These are phyloP conservation scores for Catharus bicknelli DNA, from an alignment of 2,113 vertebrate species.

Conservation along the genomic window DNA sequence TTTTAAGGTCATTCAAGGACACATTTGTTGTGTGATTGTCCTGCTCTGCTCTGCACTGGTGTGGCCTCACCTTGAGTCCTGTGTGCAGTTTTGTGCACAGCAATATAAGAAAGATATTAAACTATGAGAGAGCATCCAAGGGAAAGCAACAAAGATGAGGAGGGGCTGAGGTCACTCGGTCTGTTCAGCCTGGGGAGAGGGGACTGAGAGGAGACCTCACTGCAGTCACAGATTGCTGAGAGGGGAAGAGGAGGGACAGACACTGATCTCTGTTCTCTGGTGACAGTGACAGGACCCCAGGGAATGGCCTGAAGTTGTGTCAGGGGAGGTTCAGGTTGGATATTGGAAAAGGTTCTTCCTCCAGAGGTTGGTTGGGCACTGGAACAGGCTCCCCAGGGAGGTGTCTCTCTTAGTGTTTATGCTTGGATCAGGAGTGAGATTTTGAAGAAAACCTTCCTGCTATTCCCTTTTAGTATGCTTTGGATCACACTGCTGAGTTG, in stretches of 20 bases:
- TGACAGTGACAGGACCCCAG: accelerated
- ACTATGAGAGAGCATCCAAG: neutral
- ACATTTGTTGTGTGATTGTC: neutral
- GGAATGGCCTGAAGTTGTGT: accelerated
- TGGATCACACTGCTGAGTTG: neutral
- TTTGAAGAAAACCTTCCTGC: neutral
- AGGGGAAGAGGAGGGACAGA: neutral
- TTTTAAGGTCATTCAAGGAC: neutral
- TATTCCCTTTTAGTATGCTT: neutral
- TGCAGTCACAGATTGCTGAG: neutral
- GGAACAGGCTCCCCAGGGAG: neutral
- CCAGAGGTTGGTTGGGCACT: neutral
- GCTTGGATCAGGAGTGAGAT: neutral
- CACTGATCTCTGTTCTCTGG: neutral
- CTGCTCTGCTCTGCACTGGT: neutral
- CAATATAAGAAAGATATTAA: neutral
- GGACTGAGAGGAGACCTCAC: accelerated
- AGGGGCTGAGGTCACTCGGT: neutral
- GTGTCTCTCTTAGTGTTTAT: neutral
- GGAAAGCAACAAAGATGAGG: neutral
- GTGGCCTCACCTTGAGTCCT: neutral
- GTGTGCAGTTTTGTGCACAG: neutral
- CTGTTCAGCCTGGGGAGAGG: neutral
- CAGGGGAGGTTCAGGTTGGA: neutral
- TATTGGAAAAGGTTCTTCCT: neutral